phyloP scores from a whole-genome alignment of 2,797 vertebrate species.

The Esox lucius region DNA sequence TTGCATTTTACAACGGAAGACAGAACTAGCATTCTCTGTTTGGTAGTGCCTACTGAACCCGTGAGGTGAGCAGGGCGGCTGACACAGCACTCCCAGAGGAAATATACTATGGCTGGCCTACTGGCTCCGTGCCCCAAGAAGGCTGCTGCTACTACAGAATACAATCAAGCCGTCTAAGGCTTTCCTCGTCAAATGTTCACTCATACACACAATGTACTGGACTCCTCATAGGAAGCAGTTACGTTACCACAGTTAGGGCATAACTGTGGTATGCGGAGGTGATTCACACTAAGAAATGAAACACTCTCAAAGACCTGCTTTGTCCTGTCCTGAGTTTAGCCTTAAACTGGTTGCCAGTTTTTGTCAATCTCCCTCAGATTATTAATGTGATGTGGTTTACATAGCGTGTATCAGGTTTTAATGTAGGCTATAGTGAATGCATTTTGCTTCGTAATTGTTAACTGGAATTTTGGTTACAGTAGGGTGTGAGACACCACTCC shows the following conservation, averaged over 20 bases:
- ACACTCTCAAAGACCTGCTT: neutral
- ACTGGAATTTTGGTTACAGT: neutral
- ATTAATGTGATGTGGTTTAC: slow-evolving; percentile 49
- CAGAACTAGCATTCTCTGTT: neutral
- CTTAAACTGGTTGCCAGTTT: slow-evolving; percentile 59
- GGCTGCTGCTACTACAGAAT: neutral
- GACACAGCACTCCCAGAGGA: too few relatives aligned
- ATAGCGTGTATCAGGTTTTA: neutral
- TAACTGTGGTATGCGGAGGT: neutral
- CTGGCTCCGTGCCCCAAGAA: neutral
- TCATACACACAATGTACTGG: neutral
- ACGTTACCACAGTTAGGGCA: neutral
- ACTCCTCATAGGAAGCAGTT: neutral
- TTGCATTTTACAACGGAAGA: neutral
- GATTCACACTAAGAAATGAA: neutral
- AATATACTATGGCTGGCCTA: neutral
- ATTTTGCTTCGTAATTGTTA: slow-evolving; percentile 12
- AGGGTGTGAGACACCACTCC: neutral
- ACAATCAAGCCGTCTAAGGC: neutral
- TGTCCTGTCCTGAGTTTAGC: neutral
- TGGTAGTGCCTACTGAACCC: neutral
- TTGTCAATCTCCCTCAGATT: slow-evolving; percentile 59
- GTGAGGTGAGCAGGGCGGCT: neutral
- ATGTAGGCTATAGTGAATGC: too few relatives aligned
- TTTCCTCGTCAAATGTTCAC: neutral